Evolutionary conservation across 2,888 invertebrate species (phyloP), one percentile per base, ranked within the genome.

Genomic region (Lepetodrilus schrolli): DNA sequence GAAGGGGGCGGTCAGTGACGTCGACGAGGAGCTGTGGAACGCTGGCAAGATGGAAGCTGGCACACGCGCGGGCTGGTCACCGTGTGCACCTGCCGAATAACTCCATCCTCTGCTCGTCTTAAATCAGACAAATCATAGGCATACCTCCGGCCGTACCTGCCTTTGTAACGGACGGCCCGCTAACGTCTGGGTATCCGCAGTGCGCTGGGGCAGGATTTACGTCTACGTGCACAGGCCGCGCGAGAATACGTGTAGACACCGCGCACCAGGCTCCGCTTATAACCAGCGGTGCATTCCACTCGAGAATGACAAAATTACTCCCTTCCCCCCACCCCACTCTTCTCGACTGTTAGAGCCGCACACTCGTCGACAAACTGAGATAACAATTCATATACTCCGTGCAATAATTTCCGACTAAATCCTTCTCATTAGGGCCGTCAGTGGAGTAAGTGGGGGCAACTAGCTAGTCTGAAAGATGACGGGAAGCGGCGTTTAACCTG

Each of bases 301-400:
- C 58, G 58, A 30, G 58, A 30, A 30, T 58, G 58, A 30, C 30
- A 30, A 58, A 58, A 58, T 58, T 58, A 30, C 58, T 34, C 58
- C 58, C 58, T 34, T 5, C 58, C 58, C 58, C 34, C n/a, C 30
- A 30, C 30, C 23, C 10, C 13, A 34, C 58, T 43, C n/a, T n/a
- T n/a, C n/a, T n/a, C n/a, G n/a, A n/a, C n/a, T n/a, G n/a, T n/a
- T n/a, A 17, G n/a, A 43, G 43, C 13, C 43, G 13, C 4, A 43
- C 7, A 43, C 43, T 43, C 43, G 17, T 43, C 58, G 30, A 58
- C 26, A 23, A 10, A 30, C 58, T 26, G 34, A 34, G 3, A 13
- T 58, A 58, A 43, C 43, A 43, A 58, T 23, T 58, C 58, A 13
- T 34, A 30, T n/a, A 34, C 58, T 7, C 34, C 58, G 58, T 58